A percentile compares a stretch with the other conserved stretches of the same genome.
Conservation (phyloP, 2,888 invertebrate species). For the Hemaris fuciformis region DNA sequence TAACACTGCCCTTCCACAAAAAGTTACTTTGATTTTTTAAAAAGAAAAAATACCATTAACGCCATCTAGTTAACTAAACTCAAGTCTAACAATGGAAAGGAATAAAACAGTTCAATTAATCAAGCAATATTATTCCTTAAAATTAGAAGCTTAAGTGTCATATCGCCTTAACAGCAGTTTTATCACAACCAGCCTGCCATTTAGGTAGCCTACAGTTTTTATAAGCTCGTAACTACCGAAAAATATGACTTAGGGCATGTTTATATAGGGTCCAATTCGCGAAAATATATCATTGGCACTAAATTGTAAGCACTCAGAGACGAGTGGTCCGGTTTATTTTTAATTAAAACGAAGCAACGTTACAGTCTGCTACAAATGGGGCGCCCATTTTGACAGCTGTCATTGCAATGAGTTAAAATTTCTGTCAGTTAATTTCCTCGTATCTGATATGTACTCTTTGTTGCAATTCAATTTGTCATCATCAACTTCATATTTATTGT, state of each 20-base stretch:
- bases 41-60: background rate
- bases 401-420: background rate
- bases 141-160: slow-evolving; percentile 42
- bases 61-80: background rate
- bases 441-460: background rate
- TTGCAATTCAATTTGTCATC: background rate
- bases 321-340: slow-evolving; percentile 12
- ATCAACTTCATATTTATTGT: background rate
- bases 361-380: background rate
- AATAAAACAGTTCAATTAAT: slow-evolving; percentile 35
- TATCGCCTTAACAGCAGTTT: slow-evolving; percentile 49
- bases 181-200: slow-evolving; percentile 64
- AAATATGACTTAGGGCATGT: slow-evolving; percentile 36
- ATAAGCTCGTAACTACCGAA: slow-evolving; percentile 57
- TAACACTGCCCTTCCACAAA: background rate
- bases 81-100: background rate
- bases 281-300: slow-evolving; percentile 52
- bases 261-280: slow-evolving; percentile 34
- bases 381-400: background rate
- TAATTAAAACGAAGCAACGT: background rate
- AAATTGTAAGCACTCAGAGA: slow-evolving; percentile 26
- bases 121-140: slow-evolving; percentile 44
- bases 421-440: background rate
- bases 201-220: slow-evolving; percentile 41
- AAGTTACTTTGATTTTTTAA: background rate